A percentile compares a stretch with the other conserved stretches of the same genome.
Conservation (phyloP, 2,113 vertebrate species). For the Herpetotheres cachinnans region DNA sequence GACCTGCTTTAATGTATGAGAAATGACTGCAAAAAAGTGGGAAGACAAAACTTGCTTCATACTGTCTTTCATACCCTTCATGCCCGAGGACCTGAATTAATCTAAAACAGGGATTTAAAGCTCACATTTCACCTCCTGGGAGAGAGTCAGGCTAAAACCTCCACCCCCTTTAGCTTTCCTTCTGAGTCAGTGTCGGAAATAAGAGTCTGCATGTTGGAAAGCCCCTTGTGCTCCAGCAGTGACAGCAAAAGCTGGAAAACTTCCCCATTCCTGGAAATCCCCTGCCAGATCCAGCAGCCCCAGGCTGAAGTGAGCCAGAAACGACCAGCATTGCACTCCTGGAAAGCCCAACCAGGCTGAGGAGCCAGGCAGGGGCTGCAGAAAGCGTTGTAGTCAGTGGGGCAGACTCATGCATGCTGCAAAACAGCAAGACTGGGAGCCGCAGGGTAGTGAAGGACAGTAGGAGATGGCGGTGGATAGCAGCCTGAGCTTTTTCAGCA, state of each 20-base stretch:
- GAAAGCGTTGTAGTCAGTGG: rapidly evolving
- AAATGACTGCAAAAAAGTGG: neutral
- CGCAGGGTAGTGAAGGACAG: neutral
- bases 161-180: neutral
- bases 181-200: neutral
- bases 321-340: neutral
- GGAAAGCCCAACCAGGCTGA: neutral
- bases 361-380: rapidly evolving
- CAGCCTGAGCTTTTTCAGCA: neutral
- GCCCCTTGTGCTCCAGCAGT: neutral
- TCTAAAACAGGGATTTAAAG: neutral
- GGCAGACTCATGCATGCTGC: rapidly evolving
- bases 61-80: neutral
- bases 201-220: neutral
- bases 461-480: neutral
- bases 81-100: neutral
- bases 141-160: neutral
- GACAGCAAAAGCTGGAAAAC: neutral
- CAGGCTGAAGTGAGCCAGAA: neutral
- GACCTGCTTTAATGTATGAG: neutral
- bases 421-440: neutral
- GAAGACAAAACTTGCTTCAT: neutral
- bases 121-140: neutral
- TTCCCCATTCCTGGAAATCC: constrained; percentile 10
- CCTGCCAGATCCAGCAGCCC: neutral